phyloP scores from a whole-genome alignment of 2,113 vertebrate genomes.

The Atherinomorus stipes region DNA sequence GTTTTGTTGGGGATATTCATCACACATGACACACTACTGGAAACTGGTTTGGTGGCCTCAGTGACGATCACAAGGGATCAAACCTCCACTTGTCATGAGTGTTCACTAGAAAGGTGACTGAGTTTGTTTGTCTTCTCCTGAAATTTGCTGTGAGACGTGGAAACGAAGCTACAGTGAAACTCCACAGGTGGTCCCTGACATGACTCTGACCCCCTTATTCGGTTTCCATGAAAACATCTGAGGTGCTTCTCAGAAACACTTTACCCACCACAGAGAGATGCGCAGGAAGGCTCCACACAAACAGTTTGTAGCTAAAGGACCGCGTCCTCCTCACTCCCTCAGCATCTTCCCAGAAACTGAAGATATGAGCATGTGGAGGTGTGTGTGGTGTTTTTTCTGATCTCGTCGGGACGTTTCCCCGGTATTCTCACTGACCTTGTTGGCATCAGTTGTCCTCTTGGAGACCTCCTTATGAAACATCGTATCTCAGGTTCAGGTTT shows the following conservation, averaged over 20 bases:
- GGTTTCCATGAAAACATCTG: constrained; percentile 44
- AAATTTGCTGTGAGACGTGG: constrained; percentile 22
- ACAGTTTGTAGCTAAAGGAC: background rate
- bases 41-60: background rate
- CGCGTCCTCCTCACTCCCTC: background rate
- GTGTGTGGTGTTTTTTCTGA: background rate
- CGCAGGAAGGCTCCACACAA: background rate
- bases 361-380: background rate
- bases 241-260: constrained; percentile 52
- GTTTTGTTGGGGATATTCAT: background rate
- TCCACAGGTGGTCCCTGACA: constrained; percentile 12
- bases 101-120: background rate
- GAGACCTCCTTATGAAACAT: background rate
- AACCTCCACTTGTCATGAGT: background rate
- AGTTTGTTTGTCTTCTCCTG: constrained; percentile 19
- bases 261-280: constrained; percentile 27
- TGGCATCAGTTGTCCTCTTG: no score
- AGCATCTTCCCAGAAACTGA: constrained; percentile 42
- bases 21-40: background rate
- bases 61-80: background rate
- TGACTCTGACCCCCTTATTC: constrained; percentile 1
- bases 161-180: constrained; percentile 13
- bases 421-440: background rate
- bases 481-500: background rate
- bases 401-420: background rate